phyloP scores from a whole-genome alignment of 2,888 invertebrate genomes.

The Euproctis similis region DNA sequence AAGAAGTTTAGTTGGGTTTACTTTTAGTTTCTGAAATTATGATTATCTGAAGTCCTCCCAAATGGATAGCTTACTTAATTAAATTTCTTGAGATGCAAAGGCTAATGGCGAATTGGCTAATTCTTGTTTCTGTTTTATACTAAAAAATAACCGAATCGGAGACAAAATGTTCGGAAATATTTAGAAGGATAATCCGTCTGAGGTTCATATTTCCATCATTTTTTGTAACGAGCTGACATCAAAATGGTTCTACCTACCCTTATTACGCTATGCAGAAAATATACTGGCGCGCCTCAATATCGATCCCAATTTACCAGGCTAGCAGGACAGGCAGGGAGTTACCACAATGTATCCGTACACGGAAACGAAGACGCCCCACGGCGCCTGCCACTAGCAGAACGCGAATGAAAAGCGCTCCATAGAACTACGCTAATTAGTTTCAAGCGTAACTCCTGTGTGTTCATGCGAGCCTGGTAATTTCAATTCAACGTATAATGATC shows the following conservation, averaged over 20 bases:
- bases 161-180: too few species aligned
- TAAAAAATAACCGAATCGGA: too few species aligned
- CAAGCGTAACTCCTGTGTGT: slow-evolving; percentile 43
- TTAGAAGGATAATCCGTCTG: too few species aligned
- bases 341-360: slow-evolving; percentile 30
- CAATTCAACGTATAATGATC: slow-evolving; percentile 26
- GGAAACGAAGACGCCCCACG: slow-evolving; percentile 42
- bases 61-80: too few species aligned
- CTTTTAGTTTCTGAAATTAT: too few species aligned
- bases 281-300: slow-evolving; percentile 27
- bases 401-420: slow-evolving; percentile 24
- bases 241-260: slow-evolving; percentile 4
- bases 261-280: slow-evolving; percentile 21
- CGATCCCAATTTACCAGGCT: slow-evolving; percentile 35
- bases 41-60: too few species aligned
- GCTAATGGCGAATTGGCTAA: too few species aligned
- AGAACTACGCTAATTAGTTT: slow-evolving; percentile 30
- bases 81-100: too few species aligned
- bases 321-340: slow-evolving; percentile 33
- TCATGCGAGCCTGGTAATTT: slow-evolving; percentile 50
- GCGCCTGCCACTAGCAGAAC: slow-evolving; percentile 46
- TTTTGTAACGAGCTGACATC: slow-evolving; percentile 1
- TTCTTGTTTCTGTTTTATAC: too few species aligned
- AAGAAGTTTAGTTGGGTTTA: too few species aligned
- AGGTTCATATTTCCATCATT: too few species aligned